Base-by-base conservation (phyloP, 2,113 vertebrate genomes). In the Brachypteracias leptosomus region DNA sequence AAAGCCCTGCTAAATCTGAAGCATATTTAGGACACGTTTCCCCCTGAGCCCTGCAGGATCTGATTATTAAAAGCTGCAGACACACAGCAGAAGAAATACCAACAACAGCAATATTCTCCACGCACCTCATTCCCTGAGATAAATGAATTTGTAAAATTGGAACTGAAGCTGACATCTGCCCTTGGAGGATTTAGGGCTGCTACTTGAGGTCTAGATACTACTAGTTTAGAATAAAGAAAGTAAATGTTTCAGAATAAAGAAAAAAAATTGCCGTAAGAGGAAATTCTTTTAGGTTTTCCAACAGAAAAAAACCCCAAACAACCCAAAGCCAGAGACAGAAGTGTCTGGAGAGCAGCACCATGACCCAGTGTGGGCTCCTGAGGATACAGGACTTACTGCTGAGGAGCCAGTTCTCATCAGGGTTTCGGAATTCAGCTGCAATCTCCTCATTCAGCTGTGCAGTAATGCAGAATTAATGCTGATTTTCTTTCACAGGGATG, bases 71-170 rank as follows among this genome's bases (percentile, higher is more conserved):
- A 91, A 78, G n/a, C 54, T 58, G 35, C 44, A 73, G 90, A 78
- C 72, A 86, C 36, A 47, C 17, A 90, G 67, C 70, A 74, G 75
- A 93, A 89, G 8, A 89, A 81, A 83, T 76, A 93, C 40, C 76
- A 66, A 63, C 76, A 87, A 40, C 31, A n/a, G n/a, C n/a, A 93
- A 81, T 77, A 85, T 79, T 93, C 81, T 81, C 90, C 21, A 47
- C 25, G 93, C 72, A 85, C 42, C 51, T 66, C 24, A 90, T 81
- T 80, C 88, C 85, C 82, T 38, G 88, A 81, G 77, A 85, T 81
- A 95, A 97, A 93, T 72, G 12, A 81, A 95, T 94, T 76, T 82
- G 70, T 86, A 89, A 82, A 95, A 92, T 42, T 61, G 58, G 73
- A 89, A 95, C 57, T 85, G 92, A 88, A 96, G 91, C 35, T 85